Percentiles rank a stretch among this genome's conserved stretches.
Evolutionary conservation across 2,113 vertebrate genomes (phyloP).

Genomic region (Ceratotherium simum): DNA sequence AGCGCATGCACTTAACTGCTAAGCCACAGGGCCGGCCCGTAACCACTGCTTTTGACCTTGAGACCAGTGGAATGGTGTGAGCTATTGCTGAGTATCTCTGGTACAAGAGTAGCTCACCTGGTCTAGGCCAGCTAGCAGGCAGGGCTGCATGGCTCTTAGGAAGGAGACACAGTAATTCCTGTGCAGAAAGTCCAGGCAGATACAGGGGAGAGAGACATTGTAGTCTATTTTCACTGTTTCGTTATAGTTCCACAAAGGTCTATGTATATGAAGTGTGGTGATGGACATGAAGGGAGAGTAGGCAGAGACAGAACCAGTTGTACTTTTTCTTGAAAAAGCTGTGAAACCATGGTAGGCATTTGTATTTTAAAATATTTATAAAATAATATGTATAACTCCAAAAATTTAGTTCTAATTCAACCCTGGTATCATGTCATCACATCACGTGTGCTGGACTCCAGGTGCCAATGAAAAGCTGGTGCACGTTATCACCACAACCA

Average conservation of each 20-base stretch:
- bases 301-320: not conserved
- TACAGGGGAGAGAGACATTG: fast-evolving
- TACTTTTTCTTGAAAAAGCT: not conserved
- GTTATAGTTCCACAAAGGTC: not conserved
- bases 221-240: not conserved
- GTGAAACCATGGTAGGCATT: not conserved
- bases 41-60: not conserved
- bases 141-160: not conserved
- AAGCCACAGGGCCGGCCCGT: not conserved
- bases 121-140: not conserved
- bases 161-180: not conserved
- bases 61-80: not conserved
- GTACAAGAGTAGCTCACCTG: not conserved
- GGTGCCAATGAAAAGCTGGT: not conserved
- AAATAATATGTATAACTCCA: not conserved
- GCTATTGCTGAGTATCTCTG: not conserved
- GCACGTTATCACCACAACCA: not conserved
- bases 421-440: not conserved
- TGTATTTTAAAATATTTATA: slow-evolving; percentile 28
- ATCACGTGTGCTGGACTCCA: not conserved
- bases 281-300: not conserved
- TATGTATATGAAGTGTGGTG: not conserved
- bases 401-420: not conserved
- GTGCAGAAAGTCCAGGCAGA: not conserved
- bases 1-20: too few relatives aligned